phyloP scores from a whole-genome alignment of 2,797 vertebrate species.

The Petrocephalus sullivani region DNA sequence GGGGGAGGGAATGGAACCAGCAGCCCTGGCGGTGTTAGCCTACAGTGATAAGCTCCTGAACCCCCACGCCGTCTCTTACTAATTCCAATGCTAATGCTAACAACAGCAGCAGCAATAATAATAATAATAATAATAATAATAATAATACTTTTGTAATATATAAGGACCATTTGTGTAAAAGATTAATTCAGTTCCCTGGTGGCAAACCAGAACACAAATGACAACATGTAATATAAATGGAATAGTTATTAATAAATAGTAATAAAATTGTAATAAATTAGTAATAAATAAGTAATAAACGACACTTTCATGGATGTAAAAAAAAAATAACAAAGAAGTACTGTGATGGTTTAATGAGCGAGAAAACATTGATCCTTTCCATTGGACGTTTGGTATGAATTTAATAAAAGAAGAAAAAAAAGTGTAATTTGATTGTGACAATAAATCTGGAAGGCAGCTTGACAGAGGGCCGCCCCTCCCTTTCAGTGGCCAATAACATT shows the following conservation, averaged over 20 bases:
- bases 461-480: not conserved
- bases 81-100: not conserved
- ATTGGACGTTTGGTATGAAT: not conserved
- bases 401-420: not conserved
- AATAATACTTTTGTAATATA: not conserved
- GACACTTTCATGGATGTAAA: not conserved
- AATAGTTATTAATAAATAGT: not conserved
- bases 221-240: not conserved
- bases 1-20: not conserved
- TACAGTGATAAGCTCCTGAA: not conserved
- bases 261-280: not conserved
- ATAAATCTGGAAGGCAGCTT: conserved; percentile 1
- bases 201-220: not conserved
- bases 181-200: not conserved
- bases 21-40: not conserved
- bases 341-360: not conserved
- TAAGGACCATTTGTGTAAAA: not conserved
- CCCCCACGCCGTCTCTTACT: not conserved
- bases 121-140: not conserved
- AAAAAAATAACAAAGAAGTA: not conserved
- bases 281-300: not conserved
- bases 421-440: not conserved
- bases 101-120: not conserved
- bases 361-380: not conserved
- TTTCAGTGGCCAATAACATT: conserved; percentile 17